Evolutionary conservation across 2,888 invertebrate genomes (phyloP).

Genomic region (Scelioninae gen. 2): DNA sequence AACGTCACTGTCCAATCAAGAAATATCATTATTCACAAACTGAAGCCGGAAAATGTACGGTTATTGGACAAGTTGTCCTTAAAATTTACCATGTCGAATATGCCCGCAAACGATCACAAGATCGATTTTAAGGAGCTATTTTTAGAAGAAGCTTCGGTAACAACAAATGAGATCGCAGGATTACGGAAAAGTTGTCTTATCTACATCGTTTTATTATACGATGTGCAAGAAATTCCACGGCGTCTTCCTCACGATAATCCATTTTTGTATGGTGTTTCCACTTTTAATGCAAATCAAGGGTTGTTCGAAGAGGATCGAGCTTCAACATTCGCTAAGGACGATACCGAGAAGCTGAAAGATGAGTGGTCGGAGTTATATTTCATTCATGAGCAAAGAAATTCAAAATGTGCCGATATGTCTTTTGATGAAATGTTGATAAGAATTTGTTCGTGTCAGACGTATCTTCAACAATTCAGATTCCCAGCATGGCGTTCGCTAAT

Average conservation of each 20-base stretch:
- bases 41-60: not conserved
- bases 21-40: not conserved
- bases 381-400: too few relatives aligned
- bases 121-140: too few relatives aligned
- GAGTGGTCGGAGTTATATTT: too few relatives aligned
- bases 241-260: not conserved
- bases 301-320: too few relatives aligned
- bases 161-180: too few relatives aligned
- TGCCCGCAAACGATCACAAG: not conserved
- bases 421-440: not conserved
- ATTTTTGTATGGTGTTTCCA: not conserved
- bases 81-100: not conserved
- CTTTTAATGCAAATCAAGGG: not conserved
- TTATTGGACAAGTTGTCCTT: not conserved
- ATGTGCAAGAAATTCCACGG: not conserved
- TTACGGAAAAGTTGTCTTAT: conserved; percentile 1
- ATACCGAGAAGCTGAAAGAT: too few relatives aligned
- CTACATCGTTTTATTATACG: not conserved
- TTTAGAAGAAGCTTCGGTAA: too few relatives aligned
- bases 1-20: conserved; percentile 1
- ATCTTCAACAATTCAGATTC: not conserved
- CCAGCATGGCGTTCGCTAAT: too few relatives aligned
- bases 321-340: too few relatives aligned
- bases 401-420: too few relatives aligned
- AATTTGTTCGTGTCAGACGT: not conserved